These are phyloP conservation scores for Lethocerus indicus DNA, from an alignment of 1,140 invertebrate genomes.

Conservation along the genomic window DNA sequence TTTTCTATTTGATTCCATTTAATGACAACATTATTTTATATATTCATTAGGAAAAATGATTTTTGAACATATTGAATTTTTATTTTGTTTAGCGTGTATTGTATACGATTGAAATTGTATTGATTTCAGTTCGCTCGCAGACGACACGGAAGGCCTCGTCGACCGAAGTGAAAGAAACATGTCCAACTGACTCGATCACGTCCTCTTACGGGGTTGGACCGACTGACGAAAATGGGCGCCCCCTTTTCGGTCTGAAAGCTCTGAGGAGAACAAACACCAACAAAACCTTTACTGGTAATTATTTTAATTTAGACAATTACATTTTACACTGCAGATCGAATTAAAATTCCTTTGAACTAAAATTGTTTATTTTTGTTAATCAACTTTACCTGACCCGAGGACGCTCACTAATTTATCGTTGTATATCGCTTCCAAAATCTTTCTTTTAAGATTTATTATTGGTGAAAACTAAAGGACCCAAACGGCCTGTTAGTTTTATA, in stretches of 20 bases:
- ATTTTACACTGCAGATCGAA: not conserved
- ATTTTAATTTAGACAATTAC: not conserved
- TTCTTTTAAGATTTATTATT: no score
- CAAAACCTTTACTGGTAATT: constrained; percentile 29
- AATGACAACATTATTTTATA: no score
- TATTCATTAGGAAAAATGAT: no score
- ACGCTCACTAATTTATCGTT: no score
- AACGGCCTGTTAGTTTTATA: no score
- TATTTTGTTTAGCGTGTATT: not conserved
- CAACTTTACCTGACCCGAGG: no score
- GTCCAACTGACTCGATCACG: constrained; percentile 42
- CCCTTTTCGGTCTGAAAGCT: constrained; percentile 55
- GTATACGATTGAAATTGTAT: not conserved
- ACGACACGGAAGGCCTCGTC: constrained; percentile 4
- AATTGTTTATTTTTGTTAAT: no score
- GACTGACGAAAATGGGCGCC: constrained; percentile 56
- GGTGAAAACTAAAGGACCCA: no score
- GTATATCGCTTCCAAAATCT: no score
- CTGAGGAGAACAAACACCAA: constrained; percentile 39
- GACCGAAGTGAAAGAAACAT: constrained; percentile 19
- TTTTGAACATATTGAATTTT: no score
- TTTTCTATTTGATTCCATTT: no score
- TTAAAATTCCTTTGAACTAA: not conserved
- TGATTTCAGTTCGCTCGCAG: constrained; percentile 13
- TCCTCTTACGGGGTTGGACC: constrained; percentile 68